A percentile compares a stretch with the other conserved stretches of the same genome.
Evolutionary conservation across 1,140 invertebrate genomes (phyloP).

Genomic region (Drosophila melanica): DNA sequence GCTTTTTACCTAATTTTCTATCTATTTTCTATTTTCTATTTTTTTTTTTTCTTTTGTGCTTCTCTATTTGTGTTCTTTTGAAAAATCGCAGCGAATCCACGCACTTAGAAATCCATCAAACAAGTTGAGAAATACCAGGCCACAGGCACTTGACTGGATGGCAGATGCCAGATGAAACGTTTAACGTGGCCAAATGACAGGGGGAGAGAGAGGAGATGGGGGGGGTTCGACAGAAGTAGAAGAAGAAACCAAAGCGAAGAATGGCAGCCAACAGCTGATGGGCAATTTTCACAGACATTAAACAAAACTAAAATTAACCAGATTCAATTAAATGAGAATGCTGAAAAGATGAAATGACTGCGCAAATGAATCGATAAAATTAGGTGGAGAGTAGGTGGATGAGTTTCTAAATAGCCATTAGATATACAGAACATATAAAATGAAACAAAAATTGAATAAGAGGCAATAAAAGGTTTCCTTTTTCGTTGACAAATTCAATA

Average conservation of each 20-base stretch:
- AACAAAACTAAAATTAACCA: conserved; percentile 58
- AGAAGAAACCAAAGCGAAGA: conserved; percentile 1
- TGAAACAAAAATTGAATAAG: too few species aligned
- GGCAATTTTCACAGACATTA: conserved; percentile 13
- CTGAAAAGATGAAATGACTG: too few species aligned
- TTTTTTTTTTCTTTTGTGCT: conserved; percentile 4
- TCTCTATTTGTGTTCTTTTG: conserved; percentile 23
- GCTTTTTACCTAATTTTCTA: conserved; percentile 9
- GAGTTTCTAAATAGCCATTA: too few species aligned
- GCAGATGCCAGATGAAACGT: conserved; percentile 46
- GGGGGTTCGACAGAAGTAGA: background rate
- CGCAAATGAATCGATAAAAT: too few species aligned
- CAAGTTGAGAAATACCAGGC: conserved; percentile 50
- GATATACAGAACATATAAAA: too few species aligned
- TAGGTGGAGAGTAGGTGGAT: too few species aligned
- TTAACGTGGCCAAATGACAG: conserved; percentile 5
- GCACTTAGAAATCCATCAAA: conserved; percentile 81
- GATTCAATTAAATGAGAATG: conserved; percentile 22
- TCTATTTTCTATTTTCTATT: background rate
- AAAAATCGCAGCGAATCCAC: conserved; percentile 69
- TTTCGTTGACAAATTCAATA: too few species aligned
- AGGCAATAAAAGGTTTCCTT: too few species aligned
- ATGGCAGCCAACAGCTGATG: conserved; percentile 16
- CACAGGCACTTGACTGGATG: conserved; percentile 55
- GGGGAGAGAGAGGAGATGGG: background rate